A percentile compares a stretch with the other conserved stretches of the same genome.
Evolutionary conservation across 2,888 invertebrate genomes (phyloP).

Genomic region (Gastracanthus pulcherrimus): DNA sequence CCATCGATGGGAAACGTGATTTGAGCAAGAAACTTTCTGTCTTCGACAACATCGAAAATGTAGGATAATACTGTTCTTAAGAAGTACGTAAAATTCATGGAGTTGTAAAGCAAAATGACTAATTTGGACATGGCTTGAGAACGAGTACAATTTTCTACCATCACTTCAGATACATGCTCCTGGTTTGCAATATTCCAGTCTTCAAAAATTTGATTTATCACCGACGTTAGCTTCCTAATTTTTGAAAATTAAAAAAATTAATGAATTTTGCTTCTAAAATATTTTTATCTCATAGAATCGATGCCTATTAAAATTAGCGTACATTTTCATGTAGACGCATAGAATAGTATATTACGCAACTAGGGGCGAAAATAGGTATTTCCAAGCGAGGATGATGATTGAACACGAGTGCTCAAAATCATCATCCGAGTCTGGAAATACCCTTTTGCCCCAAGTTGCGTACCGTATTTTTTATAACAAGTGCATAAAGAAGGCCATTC

Average conservation of each 20-base stretch:
- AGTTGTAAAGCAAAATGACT: slow-evolving; percentile 35
- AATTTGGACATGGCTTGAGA: slow-evolving; percentile 40
- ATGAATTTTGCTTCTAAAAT: not conserved
- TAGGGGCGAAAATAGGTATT: not conserved
- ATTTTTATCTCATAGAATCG: too few relatives aligned
- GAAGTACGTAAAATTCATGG: slow-evolving; percentile 47
- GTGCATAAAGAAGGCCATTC: too few relatives aligned
- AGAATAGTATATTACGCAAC: too few relatives aligned
- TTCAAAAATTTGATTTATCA: slow-evolving; percentile 20
- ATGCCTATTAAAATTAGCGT: too few relatives aligned
- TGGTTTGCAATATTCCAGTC: slow-evolving; percentile 22
- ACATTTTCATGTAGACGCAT: too few relatives aligned
- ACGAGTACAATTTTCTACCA: slow-evolving; percentile 21
- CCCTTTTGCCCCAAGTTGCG: too few relatives aligned
- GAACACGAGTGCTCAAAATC: too few relatives aligned
- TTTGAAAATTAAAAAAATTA: not conserved
- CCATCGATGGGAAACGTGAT: slow-evolving; percentile 56
- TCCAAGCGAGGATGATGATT: not conserved
- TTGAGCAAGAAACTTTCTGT: slow-evolving; percentile 55
- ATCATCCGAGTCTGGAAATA: too few relatives aligned
- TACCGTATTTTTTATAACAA: too few relatives aligned
- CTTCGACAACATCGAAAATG: slow-evolving; percentile 30
- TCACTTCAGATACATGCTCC: not conserved
- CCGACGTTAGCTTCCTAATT: slow-evolving; percentile 27
- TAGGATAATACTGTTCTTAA: slow-evolving; percentile 39